phyloP scores from a whole-genome alignment of 1,140 invertebrate genomes.

The Thaumatotibia leucotreta region DNA sequence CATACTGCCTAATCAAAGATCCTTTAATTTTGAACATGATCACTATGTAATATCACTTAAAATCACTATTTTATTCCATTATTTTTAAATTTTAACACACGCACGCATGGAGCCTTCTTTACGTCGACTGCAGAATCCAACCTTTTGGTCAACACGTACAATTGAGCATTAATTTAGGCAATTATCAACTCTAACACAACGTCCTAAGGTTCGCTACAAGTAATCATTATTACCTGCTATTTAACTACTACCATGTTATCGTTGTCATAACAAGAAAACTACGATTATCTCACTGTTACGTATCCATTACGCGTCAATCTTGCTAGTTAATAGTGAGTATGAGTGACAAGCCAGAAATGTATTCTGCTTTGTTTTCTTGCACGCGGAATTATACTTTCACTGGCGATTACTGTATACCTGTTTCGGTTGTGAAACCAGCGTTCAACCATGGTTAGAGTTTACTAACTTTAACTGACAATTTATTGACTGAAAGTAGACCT shows the following conservation, averaged over 20 bases:
- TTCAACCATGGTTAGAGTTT: not conserved
- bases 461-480: not conserved
- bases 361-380: no score
- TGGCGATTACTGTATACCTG: not conserved
- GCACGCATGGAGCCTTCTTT: not conserved
- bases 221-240: not conserved
- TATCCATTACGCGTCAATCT: not conserved
- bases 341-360: not conserved
- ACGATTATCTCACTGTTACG: not conserved
- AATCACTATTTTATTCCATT: not conserved
- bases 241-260: not conserved
- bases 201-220: not conserved
- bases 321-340: not conserved
- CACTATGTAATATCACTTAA: not conserved
- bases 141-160: not conserved
- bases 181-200: not conserved
- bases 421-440: not conserved
- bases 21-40: constrained; percentile 35
- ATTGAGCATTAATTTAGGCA: not conserved
- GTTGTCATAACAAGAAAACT: not conserved
- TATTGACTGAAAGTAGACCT: not conserved
- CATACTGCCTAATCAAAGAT: constrained; percentile 31
- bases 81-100: not conserved
- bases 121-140: not conserved
- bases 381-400: not conserved